Evolutionary conservation across 2,113 vertebrate genomes (phyloP), one percentile per base, ranked within the genome.

Genomic region (Atrichornis clamosus): DNA sequence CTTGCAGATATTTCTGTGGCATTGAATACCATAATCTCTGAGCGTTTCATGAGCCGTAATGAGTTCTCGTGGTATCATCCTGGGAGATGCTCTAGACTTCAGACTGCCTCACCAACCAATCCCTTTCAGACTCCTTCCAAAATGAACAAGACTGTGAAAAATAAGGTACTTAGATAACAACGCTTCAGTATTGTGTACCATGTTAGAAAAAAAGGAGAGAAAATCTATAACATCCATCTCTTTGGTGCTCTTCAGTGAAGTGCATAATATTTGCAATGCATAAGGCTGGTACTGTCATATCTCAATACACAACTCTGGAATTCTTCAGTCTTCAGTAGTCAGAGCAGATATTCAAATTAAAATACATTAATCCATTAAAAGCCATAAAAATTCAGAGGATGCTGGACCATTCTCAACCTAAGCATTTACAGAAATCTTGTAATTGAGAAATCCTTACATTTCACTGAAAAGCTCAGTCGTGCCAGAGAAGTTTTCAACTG

Each of bases 61-160:
- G 90, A 93, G 64, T 67, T 65, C 67, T 50, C 0, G 0, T 27
- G 74, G 22, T 11, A 75, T 70, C 41, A 63, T 62, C 67, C 46
- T 70, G 59, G 92, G 92, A 91, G 33, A 83, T 17, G 6, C 32
- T 68, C 22, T 33, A 87, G 68, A 75, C 52, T 83, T 88, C 42
- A 76, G 55, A 35, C 39, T 70, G 35, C 35, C 41, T 70, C 35
- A 63, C 27, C 59, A 41, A n/a, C 50, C 55, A 88, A 41, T 58
- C 35, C 15, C 11, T 80, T 92, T 64, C n/a, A 42, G 27, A 9
- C 33, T 94, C 33, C 46, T 77, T 76, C 46, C 41, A 84, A 91
- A 96, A 56, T 72, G 79, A 95, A 83, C 79, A 93, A 85, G 79
- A 53, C 4, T 14, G 24, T 93, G 72, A 91, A 79, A 95, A 93